Evolutionary conservation across 92 coral and sea anemone species (phyloP).

Genomic region (Parazoanthus swiftii): DNA sequence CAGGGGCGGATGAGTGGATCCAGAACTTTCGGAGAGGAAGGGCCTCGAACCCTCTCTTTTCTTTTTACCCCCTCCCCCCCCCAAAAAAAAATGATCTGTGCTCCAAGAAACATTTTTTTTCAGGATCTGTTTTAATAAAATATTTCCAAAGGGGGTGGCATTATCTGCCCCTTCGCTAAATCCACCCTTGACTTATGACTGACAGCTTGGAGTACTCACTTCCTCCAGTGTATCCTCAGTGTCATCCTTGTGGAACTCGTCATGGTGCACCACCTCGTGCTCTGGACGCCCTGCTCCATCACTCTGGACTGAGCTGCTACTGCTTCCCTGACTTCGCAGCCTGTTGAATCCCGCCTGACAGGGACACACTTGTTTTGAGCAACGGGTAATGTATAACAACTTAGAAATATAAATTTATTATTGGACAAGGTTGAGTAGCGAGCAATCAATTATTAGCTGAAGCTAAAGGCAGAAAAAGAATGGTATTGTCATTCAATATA

Average conservation of each 20-base stretch:
- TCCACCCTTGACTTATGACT: too few relatives aligned
- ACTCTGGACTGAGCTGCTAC: constrained; percentile 45
- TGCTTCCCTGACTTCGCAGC: constrained; percentile 38
- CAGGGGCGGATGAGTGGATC: too few relatives aligned
- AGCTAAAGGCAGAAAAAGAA: not conserved
- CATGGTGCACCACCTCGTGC: constrained; percentile 31
- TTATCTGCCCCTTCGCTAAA: too few relatives aligned
- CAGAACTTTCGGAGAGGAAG: too few relatives aligned
- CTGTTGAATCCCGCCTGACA: constrained; percentile 37
- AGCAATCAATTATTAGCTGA: not conserved
- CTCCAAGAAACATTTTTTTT: too few relatives aligned
- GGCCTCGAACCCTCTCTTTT: too few relatives aligned
- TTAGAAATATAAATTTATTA: not conserved
- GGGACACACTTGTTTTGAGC: not conserved
- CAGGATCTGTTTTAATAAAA: too few relatives aligned
- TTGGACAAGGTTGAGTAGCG: not conserved
- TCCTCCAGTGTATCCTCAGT: constrained; percentile 36
- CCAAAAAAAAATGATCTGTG: too few relatives aligned
- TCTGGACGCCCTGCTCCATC: constrained; percentile 22
- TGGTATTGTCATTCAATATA: not conserved
- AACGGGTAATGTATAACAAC: not conserved
- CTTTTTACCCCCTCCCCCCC: too few relatives aligned
- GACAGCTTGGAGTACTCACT: constrained; percentile 14
- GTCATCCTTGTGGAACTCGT: constrained; percentile 35
- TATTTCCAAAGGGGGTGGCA: too few relatives aligned